phyloP scores from a whole-genome alignment of 2,888 invertebrate species.

The Cancer borealis region DNA sequence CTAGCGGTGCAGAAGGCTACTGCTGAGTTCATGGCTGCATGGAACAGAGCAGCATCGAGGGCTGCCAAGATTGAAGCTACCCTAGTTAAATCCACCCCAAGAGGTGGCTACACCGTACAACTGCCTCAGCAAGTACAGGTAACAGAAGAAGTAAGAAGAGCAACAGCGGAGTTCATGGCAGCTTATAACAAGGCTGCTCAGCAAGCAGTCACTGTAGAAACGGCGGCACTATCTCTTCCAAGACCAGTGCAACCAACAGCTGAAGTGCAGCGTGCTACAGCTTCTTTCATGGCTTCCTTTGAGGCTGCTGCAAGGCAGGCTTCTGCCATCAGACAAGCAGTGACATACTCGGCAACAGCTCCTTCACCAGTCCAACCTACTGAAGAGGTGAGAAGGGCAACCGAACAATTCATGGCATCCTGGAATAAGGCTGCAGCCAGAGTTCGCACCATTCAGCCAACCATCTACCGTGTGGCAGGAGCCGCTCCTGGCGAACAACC shows the following conservation, averaged over 20 bases:
- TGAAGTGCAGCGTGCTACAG: conserved; percentile 57
- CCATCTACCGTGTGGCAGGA: conserved; percentile 61
- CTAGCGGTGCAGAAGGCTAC: conserved; percentile 58
- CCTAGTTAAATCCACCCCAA: conserved; percentile 22
- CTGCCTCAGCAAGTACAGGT: conserved; percentile 51
- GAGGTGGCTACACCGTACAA: conserved; percentile 48
- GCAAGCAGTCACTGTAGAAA: conserved; percentile 46
- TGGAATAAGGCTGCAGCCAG: conserved; percentile 63
- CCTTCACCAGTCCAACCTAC: conserved; percentile 49
- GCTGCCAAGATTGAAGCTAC: conserved; percentile 46
- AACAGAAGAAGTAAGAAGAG: conserved; percentile 60
- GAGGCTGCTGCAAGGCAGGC: conserved; percentile 64
- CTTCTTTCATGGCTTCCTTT: conserved; percentile 62
- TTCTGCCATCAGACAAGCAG: conserved; percentile 24
- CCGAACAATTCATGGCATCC: conserved; percentile 60
- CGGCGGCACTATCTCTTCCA: conserved; percentile 39
- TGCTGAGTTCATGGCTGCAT: conserved; percentile 62
- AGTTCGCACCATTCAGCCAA: conserved; percentile 63
- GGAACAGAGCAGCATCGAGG: conserved; percentile 54
- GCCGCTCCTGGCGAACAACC: conserved; percentile 35
- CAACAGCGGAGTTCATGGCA: conserved; percentile 64
- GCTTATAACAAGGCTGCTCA: conserved; percentile 63
- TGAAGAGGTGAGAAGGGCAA: conserved; percentile 49
- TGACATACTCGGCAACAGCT: conserved; percentile 5
- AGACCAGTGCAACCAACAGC: conserved; percentile 54